Percentiles rank a stretch among this genome's conserved stretches.
Conservation (phyloP, 2,797 vertebrate species). For the Acestrorhynchus altus region DNA sequence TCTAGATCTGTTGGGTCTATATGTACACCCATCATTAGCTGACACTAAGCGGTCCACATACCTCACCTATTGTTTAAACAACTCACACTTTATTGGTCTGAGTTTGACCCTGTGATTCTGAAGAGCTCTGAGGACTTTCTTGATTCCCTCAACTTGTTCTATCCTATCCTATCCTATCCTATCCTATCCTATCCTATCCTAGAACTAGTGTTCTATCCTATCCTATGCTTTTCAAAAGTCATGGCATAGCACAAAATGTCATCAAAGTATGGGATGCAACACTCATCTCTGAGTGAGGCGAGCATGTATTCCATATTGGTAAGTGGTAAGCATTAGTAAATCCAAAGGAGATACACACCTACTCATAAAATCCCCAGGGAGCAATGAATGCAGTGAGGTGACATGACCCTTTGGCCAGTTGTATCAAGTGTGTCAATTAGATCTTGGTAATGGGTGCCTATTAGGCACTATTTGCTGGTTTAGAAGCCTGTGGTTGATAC, state of each 20-base stretch:
- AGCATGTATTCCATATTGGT: constrained; percentile 51
- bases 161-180: no score
- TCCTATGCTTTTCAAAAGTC: background rate
- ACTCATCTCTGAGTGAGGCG: background rate
- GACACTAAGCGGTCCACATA: background rate
- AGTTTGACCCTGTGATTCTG: background rate
- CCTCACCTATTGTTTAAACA: no score
- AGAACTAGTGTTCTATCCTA: no score
- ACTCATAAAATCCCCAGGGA: constrained; percentile 39
- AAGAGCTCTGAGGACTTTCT: background rate
- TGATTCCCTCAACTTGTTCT: background rate
- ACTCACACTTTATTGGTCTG: background rate
- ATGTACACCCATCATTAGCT: background rate
- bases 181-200: no score
- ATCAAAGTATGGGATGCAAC: background rate
- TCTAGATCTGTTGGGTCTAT: background rate
- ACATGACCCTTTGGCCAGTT: constrained; percentile 34
- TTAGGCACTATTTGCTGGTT: constrained; percentile 25
- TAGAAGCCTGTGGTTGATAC: no score
- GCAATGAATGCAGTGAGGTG: constrained; percentile 14
- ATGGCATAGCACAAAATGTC: background rate
- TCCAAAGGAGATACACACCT: constrained; percentile 41
- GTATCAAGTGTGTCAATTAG: constrained; percentile 14
- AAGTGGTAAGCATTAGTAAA: constrained; percentile 46
- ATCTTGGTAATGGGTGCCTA: constrained; percentile 26